These are phyloP conservation scores for Lipophrys pholis DNA, from an alignment of 2,113 vertebrate genomes.

Conservation along the genomic window DNA sequence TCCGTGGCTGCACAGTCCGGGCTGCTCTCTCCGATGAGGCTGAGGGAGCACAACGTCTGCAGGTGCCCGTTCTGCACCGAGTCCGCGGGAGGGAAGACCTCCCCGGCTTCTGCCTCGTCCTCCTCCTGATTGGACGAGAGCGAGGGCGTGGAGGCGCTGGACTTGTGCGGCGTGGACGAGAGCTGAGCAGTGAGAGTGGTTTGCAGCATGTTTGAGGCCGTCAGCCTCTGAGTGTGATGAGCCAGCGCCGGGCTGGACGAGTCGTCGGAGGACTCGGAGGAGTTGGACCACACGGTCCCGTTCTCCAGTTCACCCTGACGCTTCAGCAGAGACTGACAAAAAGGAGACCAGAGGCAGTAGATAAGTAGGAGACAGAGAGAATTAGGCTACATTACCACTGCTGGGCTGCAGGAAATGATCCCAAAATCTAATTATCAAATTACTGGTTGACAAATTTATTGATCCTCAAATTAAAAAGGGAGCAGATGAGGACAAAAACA, in stretches of 20 bases:
- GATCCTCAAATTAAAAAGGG: not conserved
- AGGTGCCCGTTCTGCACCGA: conserved; percentile 87
- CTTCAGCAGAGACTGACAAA: conserved; percentile 91
- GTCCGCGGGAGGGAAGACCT: conserved; percentile 61
- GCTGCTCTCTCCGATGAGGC: conserved; percentile 87
- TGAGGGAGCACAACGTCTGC: conserved; percentile 88
- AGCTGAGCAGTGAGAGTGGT: conserved; percentile 86
- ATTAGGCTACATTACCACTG: not conserved
- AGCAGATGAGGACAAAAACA: not conserved
- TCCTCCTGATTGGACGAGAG: conserved; percentile 79
- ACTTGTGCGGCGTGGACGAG: conserved; percentile 87
- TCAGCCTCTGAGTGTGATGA: conserved; percentile 72
- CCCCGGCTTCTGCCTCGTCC: conserved; percentile 66
- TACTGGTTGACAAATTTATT: not conserved
- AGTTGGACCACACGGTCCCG: conserved; percentile 96
- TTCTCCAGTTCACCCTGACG: conserved; percentile 99
- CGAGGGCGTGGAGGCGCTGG: conserved; percentile 64
- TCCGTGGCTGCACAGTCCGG: conserved; percentile 81
- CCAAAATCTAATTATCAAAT: not conserved
- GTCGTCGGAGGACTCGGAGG: conserved; percentile 96
- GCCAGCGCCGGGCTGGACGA: conserved; percentile 91
- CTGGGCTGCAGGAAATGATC: not conserved
- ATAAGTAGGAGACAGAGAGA: not conserved
- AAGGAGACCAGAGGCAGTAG: conserved; percentile 4
- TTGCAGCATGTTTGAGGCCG: conserved; percentile 70